Percentiles rank a stretch among this genome's conserved stretches.
phyloP scores from a whole-genome alignment of 30 jellyfish, hydroid and myxozoan species.

The Catostylus mosaicus region DNA sequence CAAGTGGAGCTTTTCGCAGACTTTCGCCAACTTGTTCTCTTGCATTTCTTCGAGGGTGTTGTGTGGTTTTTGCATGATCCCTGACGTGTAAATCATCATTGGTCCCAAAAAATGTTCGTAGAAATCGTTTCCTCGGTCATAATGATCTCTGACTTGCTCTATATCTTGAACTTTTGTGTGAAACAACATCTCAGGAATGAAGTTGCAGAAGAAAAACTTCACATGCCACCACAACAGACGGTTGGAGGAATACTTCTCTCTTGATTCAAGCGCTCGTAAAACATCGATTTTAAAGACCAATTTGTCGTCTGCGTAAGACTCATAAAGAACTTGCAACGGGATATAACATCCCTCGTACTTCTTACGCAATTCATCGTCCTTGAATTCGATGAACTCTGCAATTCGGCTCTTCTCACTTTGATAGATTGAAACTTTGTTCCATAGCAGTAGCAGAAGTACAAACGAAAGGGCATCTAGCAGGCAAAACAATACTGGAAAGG shows the following conservation, averaged over 20 bases:
- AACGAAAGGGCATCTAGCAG: slow-evolving; percentile 33
- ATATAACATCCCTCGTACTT: slow-evolving; percentile 63
- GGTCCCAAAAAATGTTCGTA: slow-evolving; percentile 86
- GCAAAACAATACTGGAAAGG: slow-evolving; percentile 38
- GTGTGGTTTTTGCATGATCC: slow-evolving; percentile 51
- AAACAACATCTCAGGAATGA: slow-evolving; percentile 85
- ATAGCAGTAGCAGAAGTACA: slow-evolving; percentile 32
- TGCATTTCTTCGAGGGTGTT: slow-evolving; percentile 91
- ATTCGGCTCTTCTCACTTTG: slow-evolving; percentile 49
- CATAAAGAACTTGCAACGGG: slow-evolving; percentile 86
- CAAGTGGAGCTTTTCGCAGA: slow-evolving; percentile 76
- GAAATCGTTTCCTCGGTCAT: slow-evolving; percentile 96
- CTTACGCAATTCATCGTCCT: slow-evolving; percentile 52
- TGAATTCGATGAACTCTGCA: slow-evolving; percentile 72
- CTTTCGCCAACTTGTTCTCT: slow-evolving; percentile 66
- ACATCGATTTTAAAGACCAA: slow-evolving; percentile 77
- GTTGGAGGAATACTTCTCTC: slow-evolving; percentile 74
- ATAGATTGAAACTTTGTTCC: slow-evolving; percentile 56
- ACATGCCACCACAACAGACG: slow-evolving; percentile 92
- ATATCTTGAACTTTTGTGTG: slow-evolving; percentile 79
- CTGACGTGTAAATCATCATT: slow-evolving; percentile 87
- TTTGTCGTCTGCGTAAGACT: slow-evolving; percentile 85
- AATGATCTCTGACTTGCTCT: slow-evolving; percentile 88
- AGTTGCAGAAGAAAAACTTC: slow-evolving; percentile 78
- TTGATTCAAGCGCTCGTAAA: slow-evolving; percentile 69